phyloP scores from a whole-genome alignment of 2,113 vertebrate species.

The Rhinopomastus cyanomelas region DNA sequence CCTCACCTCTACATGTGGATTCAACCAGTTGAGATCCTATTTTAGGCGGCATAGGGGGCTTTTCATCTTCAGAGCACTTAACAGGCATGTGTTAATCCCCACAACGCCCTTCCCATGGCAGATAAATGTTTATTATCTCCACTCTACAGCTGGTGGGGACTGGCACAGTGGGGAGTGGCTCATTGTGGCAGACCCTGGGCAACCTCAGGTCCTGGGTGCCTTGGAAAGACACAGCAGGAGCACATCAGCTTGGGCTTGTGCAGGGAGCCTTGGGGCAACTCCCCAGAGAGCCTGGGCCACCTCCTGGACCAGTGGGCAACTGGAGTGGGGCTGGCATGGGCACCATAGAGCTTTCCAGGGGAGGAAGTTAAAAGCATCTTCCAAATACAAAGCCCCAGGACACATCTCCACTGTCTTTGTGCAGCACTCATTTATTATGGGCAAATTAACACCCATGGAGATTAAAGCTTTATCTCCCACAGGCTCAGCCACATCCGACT shows the following conservation, averaged over 20 bases:
- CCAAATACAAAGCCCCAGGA: background rate
- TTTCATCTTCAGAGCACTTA: constrained; percentile 48
- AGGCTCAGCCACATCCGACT: background rate
- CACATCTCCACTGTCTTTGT: background rate
- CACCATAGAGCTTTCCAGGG: background rate
- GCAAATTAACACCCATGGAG: constrained; percentile 4
- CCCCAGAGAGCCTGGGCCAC: background rate
- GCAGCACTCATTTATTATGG: background rate
- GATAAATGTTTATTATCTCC: constrained; percentile 52
- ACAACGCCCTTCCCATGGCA: constrained; percentile 2
- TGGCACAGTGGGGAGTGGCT: background rate
- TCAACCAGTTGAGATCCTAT: constrained; percentile 46
- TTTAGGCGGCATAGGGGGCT: constrained; percentile 39
- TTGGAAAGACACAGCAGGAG: background rate
- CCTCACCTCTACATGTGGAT: constrained; percentile 43
- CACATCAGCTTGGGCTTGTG: background rate
- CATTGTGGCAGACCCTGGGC: background rate
- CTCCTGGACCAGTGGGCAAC: background rate
- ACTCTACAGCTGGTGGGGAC: constrained; percentile 24
- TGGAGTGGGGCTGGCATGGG: background rate
- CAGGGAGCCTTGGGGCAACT: background rate
- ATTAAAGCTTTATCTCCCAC: constrained; percentile 4
- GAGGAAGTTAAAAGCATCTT: constrained; percentile 1
- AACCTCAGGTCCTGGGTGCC: background rate
- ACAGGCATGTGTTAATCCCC: constrained; percentile 31